Conservation (phyloP, 2,113 vertebrate genomes). For the Nettapus auritus region DNA sequence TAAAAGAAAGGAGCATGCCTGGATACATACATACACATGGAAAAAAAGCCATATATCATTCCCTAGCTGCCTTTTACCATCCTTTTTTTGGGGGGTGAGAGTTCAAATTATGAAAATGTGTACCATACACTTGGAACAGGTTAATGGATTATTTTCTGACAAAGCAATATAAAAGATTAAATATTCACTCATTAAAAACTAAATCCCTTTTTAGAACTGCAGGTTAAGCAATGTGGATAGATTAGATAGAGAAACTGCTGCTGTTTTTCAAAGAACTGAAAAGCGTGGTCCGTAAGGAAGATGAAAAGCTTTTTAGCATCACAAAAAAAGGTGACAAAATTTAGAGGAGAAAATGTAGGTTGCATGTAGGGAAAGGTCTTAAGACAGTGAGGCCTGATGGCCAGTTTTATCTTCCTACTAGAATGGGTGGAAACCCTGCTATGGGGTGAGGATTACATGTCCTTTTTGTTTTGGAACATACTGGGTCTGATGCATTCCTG, state of each 20-base stretch:
- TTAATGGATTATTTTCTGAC: constrained; percentile 14
- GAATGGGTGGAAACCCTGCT: background rate
- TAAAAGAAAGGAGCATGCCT: background rate
- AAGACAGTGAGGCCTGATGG: background rate
- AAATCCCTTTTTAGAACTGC: background rate
- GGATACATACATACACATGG: background rate
- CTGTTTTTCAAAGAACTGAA: background rate
- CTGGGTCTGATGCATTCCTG: background rate
- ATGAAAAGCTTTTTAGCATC: background rate
- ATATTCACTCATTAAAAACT: background rate
- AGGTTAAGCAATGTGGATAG: background rate
- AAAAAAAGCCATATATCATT: background rate
- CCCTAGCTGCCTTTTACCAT: background rate
- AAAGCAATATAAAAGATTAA: background rate
- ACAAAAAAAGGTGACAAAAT: background rate
- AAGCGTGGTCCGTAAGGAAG: background rate
- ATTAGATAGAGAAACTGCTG: background rate
- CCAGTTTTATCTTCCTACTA: background rate
- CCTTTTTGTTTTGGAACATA: background rate
- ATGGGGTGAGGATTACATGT: background rate
- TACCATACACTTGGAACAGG: background rate
- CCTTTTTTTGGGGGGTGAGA: background rate
- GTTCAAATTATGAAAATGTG: background rate
- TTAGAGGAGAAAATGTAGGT: background rate
- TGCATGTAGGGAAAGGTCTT: background rate